Conservation (phyloP, 2,113 vertebrate species). For the Notothenia coriiceps region DNA sequence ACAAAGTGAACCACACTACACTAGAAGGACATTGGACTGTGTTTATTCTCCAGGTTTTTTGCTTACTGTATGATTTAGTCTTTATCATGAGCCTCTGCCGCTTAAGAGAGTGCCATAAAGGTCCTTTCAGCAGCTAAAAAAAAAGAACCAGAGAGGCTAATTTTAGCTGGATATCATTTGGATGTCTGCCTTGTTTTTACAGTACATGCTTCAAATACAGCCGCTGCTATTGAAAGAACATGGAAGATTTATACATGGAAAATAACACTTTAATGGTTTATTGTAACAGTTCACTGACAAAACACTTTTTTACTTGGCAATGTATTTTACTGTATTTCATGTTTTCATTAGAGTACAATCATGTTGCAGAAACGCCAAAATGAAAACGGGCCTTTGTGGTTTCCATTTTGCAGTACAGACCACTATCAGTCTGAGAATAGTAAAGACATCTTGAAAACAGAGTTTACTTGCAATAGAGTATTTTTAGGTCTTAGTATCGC, state of each 20-base stretch:
- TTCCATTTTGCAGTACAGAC: constrained; percentile 5
- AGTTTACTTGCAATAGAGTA: constrained; percentile 18
- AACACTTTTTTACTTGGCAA: too few relatives aligned
- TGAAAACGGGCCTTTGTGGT: neutral
- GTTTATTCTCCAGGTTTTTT: constrained; percentile 26
- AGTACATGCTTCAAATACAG: constrained; percentile 51
- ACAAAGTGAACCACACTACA: constrained; percentile 27
- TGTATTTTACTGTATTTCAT: constrained; percentile 7
- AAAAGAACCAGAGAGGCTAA: constrained; percentile 53
- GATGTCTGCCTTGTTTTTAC: constrained; percentile 60
- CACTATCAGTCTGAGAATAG: constrained; percentile 21
- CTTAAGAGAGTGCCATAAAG: constrained; percentile 39
- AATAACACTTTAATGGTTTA: constrained; percentile 39
- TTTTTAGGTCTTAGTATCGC: constrained; percentile 35
- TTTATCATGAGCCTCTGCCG: constrained; percentile 52
- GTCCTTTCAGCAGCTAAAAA: constrained; percentile 33
- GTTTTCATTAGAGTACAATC: neutral
- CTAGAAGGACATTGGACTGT: constrained; percentile 55
- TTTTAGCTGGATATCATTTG: constrained; percentile 64
- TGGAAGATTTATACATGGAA: constrained; percentile 26
- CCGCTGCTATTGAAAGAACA: constrained; percentile 34
- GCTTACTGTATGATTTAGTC: constrained; percentile 43
- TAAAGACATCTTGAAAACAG: constrained; percentile 33
- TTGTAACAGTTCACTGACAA: neutral
- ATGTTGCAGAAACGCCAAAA: neutral